Evolutionary conservation across 2,888 invertebrate species (phyloP).

Genomic region (Hesperia comma): DNA sequence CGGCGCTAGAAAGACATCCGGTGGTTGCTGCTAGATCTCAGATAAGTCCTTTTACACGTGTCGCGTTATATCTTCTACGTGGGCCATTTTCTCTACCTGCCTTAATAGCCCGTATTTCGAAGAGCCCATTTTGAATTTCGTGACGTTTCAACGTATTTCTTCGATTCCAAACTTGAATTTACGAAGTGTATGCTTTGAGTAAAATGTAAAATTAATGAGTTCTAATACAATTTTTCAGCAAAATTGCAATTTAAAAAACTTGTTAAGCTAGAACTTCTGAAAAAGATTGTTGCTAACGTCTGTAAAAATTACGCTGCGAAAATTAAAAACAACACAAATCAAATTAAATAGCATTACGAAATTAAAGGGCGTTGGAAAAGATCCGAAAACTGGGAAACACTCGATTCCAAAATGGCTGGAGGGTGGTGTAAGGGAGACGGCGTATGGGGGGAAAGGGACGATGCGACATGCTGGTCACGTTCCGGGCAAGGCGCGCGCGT

Average conservation of each 20-base stretch:
- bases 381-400: conserved; percentile 79
- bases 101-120: conserved; percentile 41
- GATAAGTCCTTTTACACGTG: conserved; percentile 71
- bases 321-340: conserved; percentile 46
- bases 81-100: conserved; percentile 48
- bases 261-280: not conserved
- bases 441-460: conserved; percentile 76
- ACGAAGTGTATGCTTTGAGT: not conserved
- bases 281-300: conserved; percentile 14
- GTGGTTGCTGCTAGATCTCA: conserved; percentile 64
- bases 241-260: too few species aligned
- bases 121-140: conserved; percentile 23
- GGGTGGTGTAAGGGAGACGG: conserved; percentile 73
- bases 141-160: not conserved
- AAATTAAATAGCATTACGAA: conserved; percentile 71
- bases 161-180: not conserved
- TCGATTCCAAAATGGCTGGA: conserved; percentile 78
- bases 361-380: conserved; percentile 77
- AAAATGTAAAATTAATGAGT: too few species aligned
- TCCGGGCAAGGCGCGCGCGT: conserved; percentile 80
- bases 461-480: conserved; percentile 83
- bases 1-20: conserved; percentile 76
- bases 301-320: conserved; percentile 33
- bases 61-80: conserved; percentile 70
- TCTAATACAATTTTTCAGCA: too few species aligned